Evolutionary conservation across 2,113 vertebrate genomes (phyloP), one percentile per base, ranked within the genome.

Genomic region (Plotosus lineatus): DNA sequence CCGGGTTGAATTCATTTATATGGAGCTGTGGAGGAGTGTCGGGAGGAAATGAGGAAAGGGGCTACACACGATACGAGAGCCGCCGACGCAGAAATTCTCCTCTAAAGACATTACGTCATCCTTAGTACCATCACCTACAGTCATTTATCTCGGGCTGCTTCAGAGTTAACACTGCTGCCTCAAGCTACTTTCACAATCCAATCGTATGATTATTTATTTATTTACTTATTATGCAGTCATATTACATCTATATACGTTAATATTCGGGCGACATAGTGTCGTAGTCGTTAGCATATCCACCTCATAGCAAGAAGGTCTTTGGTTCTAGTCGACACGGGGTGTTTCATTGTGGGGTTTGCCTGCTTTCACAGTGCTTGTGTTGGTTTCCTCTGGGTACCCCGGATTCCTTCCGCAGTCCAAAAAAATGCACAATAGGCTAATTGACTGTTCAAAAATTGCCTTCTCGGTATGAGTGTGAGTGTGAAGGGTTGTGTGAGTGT

Each of bases 1-100:
- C 90, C 55, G 86, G 90, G 90, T 89, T 88, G 90, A 90, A 88
- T 95, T 95, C 92, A 95, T 95, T 94, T 95, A 92, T 94, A 93
- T 94, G 89, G 88, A 89, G 89, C 79, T 69, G 74, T 92, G 88
- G 83, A 90, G 78, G 94, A 93, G 88, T 74, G 92, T 94, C 92
- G 92, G 82, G 86, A 86, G 82, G 86, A 94, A 95, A 94, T 95
- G 90, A 93, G 91, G 94, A 92, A 94, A 85, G 44, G 71, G 79
- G 84, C 21, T 26, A 19, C 51, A 69, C 42, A 48, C 1, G 19
- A 53, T 23, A 74, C 71, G 11, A 51, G 69, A 51, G 69, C 48
- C 69, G 50, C 44, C 4, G 15, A 72, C 63, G 74, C 55, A 33
- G 15, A 42, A 79, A 69, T 56, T 77, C 58, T 71, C 38, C 66